These are phyloP conservation scores for Lordiphosa clarofinis DNA, from an alignment of 1,140 invertebrate genomes.

Conservation along the genomic window DNA sequence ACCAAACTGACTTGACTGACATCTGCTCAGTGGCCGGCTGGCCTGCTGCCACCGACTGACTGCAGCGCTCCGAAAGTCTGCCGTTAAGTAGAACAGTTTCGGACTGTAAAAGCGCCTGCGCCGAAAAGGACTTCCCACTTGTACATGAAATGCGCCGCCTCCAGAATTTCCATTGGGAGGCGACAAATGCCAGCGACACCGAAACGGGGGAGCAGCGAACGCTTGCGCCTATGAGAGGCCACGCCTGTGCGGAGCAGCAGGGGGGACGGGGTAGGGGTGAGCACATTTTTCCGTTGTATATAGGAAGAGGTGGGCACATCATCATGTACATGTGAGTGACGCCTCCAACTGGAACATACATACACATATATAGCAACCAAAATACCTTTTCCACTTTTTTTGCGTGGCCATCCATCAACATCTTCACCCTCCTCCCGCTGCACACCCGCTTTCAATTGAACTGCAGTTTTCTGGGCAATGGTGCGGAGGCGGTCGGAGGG, in stretches of 20 bases:
- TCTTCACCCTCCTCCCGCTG: background rate
- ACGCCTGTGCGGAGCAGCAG: slow-evolving; percentile 20
- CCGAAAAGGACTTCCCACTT: slow-evolving; percentile 50
- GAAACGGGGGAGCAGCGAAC: slow-evolving; percentile 44
- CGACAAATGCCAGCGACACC: slow-evolving; percentile 17
- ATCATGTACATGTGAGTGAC: slow-evolving; percentile 2
- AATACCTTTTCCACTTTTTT: slow-evolving; percentile 38
- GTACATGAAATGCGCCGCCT: slow-evolving; percentile 49
- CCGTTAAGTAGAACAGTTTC: slow-evolving; percentile 63
- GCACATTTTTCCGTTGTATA: background rate
- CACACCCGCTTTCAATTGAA: slow-evolving; percentile 6
- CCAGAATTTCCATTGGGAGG: slow-evolving; percentile 63
- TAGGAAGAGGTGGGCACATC: slow-evolving; percentile 3
- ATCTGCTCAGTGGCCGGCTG: slow-evolving; percentile 28
- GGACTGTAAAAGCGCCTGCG: slow-evolving; percentile 21
- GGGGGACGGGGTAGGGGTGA: background rate
- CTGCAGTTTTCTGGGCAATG: slow-evolving; percentile 1
- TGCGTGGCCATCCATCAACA: slow-evolving; percentile 69
- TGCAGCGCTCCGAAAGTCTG: slow-evolving; percentile 54
- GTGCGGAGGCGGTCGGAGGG: background rate
- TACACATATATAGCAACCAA: slow-evolving; percentile 45
- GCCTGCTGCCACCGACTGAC: slow-evolving; percentile 52
- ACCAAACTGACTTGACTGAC: slow-evolving; percentile 1
- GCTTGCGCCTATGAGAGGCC: slow-evolving; percentile 69
- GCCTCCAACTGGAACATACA: slow-evolving; percentile 2